Base-by-base conservation (phyloP, 2,797 vertebrate genomes). In the Chaetodon trifasciatus region DNA sequence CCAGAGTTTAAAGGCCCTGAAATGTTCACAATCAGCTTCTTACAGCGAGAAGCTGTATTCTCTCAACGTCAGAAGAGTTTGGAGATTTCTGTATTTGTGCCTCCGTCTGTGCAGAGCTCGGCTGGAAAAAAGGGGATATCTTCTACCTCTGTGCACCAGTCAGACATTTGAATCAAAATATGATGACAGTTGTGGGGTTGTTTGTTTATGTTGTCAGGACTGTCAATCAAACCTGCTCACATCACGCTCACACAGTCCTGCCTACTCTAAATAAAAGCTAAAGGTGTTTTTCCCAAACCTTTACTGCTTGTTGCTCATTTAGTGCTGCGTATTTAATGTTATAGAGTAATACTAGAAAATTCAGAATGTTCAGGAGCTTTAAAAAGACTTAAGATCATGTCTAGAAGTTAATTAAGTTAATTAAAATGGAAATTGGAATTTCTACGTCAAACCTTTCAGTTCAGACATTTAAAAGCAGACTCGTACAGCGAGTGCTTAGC, bases 151-250 rank as follows among this genome's bases (percentile, higher is more conserved):
- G 7, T 39, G n/a, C 17, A 63, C 46, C 19, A 44, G 66, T 71
- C 0, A 17, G 0, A 39, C 46, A 73, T 50, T 37, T 39, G 35
- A 76, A 73, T 32, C 24, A 53, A 73, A 79, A 65, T 70, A 35
- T 39, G 32, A 64, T 44, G 40, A 71, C 66, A 74, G 19, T 19
- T 6, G 39, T 35, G 24, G 0, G 23, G 1, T 10, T 42, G 17
- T 21, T 21, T 49, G 50, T 9, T 24, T 39, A 2, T 55, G 12
- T 21, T 55, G 23, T 53, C 42, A 57, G 35, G 6, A 10, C 10
- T 56, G 49, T 70, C 55, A 3, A 60, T 58, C 50, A 47, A 69
- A 52, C 37, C 1, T 7, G 49, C 61, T 56, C 52, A 70, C 40
- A 40, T 40, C 17, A 47, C 0, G 0, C 17, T 12, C 50, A 39